Base-by-base conservation (phyloP, 1,140 invertebrate genomes). In the Maniola jurtina region DNA sequence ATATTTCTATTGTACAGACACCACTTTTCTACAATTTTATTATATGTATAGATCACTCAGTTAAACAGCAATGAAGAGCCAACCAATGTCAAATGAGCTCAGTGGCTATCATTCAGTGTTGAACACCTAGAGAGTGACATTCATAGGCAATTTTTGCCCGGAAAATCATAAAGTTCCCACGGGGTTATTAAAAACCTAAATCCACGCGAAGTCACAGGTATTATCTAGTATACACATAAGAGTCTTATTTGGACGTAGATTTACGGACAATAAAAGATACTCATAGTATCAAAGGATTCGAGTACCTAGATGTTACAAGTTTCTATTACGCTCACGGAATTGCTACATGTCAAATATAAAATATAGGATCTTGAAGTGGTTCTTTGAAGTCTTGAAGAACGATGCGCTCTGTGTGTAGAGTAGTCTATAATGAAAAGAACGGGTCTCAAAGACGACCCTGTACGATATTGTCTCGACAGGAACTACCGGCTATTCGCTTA, bases 401-500 rank as follows among this genome's bases (percentile, higher is more conserved):
- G 6, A 16, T 52, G 6, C 15, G 14, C 47, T 61, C 47, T 61
- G 35, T 40, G 14, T 15, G 11, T 25, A 52, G 13, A 45, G 7
- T 59, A 52, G 11, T 16, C 64, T 65, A 6, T 60, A 42, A 16
- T 59, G 6, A 54, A 42, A 42, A 65, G 57, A 57, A 35, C 56
- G 45, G 56, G 59, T 65, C 58, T 52, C 64, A 65, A 65, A 65
- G 64, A 65, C 48, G 64, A 59, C 48, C 64, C 45, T 65, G 47
- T 60, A 60, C 50, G 64, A 60, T 65, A 65, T 65, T 65, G 64
- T 65, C 56, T 59, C 42, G 42, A 54, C 15, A 47, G 63, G 36
- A 45, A 42, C 47, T 16, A 45, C 7, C 40, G 16, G 45, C 45
- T 47, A 59, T 65, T 54, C 15, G 11, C 47, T 64, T 50, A 64